These are phyloP conservation scores for Leptinotarsa rubiginosa DNA, from an alignment of 2,888 invertebrate genomes.

Conservation along the genomic window DNA sequence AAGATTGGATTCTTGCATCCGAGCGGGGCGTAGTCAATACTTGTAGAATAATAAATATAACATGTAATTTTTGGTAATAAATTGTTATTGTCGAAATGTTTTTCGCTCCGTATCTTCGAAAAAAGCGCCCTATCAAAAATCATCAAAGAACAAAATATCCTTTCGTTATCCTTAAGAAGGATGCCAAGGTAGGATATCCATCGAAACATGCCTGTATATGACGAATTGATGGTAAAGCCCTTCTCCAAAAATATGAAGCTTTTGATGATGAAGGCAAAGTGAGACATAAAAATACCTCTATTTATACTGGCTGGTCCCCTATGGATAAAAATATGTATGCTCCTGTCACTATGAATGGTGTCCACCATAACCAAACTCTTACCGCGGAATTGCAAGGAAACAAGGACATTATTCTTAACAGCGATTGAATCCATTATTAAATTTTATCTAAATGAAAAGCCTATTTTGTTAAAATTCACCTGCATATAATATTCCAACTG, in stretches of 20 bases:
- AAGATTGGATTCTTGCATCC: slow-evolving; percentile 64
- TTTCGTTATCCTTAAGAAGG: slow-evolving; percentile 63
- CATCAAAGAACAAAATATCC: too few species aligned
- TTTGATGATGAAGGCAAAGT: slow-evolving; percentile 62
- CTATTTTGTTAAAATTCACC: slow-evolving; percentile 11
- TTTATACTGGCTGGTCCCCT: slow-evolving; percentile 65
- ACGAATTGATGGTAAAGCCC: slow-evolving; percentile 66
- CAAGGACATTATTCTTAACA: slow-evolving; percentile 59
- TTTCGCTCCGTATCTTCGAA: too few species aligned
- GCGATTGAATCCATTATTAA: slow-evolving; percentile 54
- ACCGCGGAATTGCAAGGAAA: slow-evolving; percentile 63
- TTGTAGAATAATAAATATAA: too few species aligned
- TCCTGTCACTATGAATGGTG: slow-evolving; percentile 61
- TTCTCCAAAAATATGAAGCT: slow-evolving; percentile 67
- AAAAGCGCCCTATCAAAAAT: too few species aligned
- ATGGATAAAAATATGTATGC: slow-evolving; percentile 63
- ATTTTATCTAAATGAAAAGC: slow-evolving; percentile 23
- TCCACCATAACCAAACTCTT: slow-evolving; percentile 59
- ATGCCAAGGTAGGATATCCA: slow-evolving; percentile 61
- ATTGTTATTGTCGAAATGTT: too few species aligned
- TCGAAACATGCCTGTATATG: slow-evolving; percentile 63
- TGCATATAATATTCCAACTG: not conserved
- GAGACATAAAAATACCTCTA: slow-evolving; percentile 63
- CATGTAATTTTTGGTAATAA: too few species aligned
- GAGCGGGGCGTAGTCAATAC: too few species aligned